These are phyloP conservation scores for Exocentrus adspersus DNA, from an alignment of 2,888 invertebrate species.

Conservation along the genomic window DNA sequence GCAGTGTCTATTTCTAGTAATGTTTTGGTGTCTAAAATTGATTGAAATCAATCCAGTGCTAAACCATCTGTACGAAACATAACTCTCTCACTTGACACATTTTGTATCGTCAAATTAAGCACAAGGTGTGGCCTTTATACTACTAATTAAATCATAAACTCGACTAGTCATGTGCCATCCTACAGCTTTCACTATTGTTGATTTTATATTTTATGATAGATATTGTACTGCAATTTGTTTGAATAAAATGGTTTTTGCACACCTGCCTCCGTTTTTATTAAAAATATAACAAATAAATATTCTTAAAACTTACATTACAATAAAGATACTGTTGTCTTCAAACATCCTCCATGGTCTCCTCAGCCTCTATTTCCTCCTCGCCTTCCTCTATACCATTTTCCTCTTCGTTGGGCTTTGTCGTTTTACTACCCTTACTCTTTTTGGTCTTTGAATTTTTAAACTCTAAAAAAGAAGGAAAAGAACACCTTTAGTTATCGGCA, in stretches of 20 bases:
- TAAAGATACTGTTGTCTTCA: background rate
- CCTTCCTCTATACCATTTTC: constrained; percentile 47
- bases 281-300: constrained; percentile 29
- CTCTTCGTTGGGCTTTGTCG: constrained; percentile 43
- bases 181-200: constrained; percentile 25
- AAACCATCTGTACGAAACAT: too few relatives aligned
- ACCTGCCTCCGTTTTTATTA: constrained; percentile 23
- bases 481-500: too few relatives aligned
- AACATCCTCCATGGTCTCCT: constrained; percentile 41
- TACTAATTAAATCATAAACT: constrained; percentile 25
- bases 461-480: too few relatives aligned
- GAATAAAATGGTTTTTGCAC: constrained; percentile 19
- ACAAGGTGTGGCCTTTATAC: constrained; percentile 32
- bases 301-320: constrained; percentile 6
- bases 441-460: constrained; percentile 50
- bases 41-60: too few relatives aligned
- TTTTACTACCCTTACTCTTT: constrained; percentile 43
- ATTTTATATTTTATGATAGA: constrained; percentile 25
- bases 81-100: background rate
- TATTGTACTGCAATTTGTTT: constrained; percentile 21
- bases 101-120: constrained; percentile 18
- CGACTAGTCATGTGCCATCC: constrained; percentile 14
- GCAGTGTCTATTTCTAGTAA: too few relatives aligned
- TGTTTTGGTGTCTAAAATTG: too few relatives aligned
- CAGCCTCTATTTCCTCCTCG: constrained; percentile 44